These are phyloP conservation scores for Enhydra lutris DNA, from an alignment of 2,113 vertebrate genomes.

Conservation along the genomic window DNA sequence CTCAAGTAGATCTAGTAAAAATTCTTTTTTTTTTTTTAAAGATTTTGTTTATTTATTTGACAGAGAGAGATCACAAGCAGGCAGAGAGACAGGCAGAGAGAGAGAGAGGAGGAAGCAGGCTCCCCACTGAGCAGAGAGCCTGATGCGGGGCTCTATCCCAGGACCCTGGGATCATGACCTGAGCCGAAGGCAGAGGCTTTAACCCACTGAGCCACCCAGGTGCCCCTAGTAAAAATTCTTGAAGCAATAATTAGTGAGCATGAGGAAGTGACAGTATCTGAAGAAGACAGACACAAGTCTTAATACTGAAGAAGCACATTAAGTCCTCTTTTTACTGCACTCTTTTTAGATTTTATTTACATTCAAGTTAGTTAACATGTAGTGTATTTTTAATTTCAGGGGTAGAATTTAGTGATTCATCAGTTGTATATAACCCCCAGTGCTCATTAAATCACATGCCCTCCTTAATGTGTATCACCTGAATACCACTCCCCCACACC, in stretches of 20 bases:
- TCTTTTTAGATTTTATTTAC: neutral
- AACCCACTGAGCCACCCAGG: no score
- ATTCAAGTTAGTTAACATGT: neutral
- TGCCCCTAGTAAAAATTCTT: neutral
- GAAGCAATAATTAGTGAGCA: neutral
- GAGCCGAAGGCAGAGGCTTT: no score
- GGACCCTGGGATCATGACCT: no score
- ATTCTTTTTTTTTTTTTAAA: no score
- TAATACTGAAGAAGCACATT: neutral
- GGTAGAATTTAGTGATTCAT: neutral
- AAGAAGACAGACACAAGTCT: neutral
- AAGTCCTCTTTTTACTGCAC: neutral
- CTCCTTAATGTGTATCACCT: neutral
- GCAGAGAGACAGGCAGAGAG: no score
- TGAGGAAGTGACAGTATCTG: neutral
- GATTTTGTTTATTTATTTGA: no score
- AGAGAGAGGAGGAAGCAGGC: no score
- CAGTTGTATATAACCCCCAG: neutral
- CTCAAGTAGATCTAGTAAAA: neutral
- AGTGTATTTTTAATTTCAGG: neutral
- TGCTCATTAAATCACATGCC: neutral
- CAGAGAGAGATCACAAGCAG: no score
- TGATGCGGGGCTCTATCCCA: no score
- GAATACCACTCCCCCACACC: neutral
- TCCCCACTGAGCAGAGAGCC: no score